Percentiles rank a stretch among this genome's conserved stretches.
phyloP scores from a whole-genome alignment of 1,140 invertebrate genomes.

The Drosophila quadrilineata region DNA sequence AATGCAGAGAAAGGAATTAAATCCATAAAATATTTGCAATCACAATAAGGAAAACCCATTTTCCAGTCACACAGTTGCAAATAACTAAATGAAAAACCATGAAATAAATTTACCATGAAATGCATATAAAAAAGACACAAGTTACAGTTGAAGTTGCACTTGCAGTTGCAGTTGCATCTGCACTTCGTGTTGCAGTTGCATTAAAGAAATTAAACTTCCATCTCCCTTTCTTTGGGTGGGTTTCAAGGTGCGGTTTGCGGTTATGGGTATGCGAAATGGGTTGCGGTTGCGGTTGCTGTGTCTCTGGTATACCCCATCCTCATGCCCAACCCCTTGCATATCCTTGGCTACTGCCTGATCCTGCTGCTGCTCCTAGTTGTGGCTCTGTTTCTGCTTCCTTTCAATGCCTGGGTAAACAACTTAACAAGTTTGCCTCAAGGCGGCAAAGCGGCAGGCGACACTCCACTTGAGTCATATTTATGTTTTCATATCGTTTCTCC shows the following conservation, averaged over 20 bases:
- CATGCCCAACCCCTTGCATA: too few species aligned
- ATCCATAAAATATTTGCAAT: slow-evolving; percentile 77
- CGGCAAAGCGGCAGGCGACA: slow-evolving; percentile 12
- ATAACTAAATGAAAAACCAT: slow-evolving; percentile 41
- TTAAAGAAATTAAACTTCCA: slow-evolving; percentile 47
- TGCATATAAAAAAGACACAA: slow-evolving; percentile 36
- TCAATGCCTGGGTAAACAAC: slow-evolving; percentile 40
- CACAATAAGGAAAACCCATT: slow-evolving; percentile 39
- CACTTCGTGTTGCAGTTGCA: slow-evolving; percentile 51
- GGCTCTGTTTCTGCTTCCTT: slow-evolving; percentile 23
- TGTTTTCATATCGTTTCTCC: slow-evolving; percentile 35
- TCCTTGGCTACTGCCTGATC: not conserved
- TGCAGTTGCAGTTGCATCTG: slow-evolving; percentile 28
- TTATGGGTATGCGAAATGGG: slow-evolving; percentile 11
- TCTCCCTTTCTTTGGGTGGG: not conserved
- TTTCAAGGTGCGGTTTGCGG: not conserved
- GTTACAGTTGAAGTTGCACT: slow-evolving; percentile 17
- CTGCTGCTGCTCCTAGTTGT: not conserved
- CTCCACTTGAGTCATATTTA: slow-evolving; percentile 35
- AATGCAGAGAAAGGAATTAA: slow-evolving; percentile 55
- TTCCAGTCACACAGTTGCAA: slow-evolving; percentile 8
- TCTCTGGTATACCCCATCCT: too few species aligned
- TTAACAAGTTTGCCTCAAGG: slow-evolving; percentile 44
- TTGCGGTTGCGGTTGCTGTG: slow-evolving; percentile 9
- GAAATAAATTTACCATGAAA: slow-evolving; percentile 59